Conservation (phyloP, 1,140 invertebrate species). For the Diplogasteroides magnus region DNA sequence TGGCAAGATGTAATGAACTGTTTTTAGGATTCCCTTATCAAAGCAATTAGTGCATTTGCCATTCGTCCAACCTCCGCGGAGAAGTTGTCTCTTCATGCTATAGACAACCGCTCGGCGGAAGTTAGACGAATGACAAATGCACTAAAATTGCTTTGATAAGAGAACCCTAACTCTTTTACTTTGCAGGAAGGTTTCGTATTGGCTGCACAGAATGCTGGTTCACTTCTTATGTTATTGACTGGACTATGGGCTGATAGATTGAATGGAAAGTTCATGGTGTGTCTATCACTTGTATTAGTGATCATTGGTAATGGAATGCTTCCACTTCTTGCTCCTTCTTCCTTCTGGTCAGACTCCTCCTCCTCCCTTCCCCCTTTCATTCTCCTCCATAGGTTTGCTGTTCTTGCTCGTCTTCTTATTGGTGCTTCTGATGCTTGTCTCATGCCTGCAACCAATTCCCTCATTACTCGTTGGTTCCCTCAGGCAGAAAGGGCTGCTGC, state of each 20-base stretch:
- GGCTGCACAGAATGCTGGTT: slow-evolving; percentile 53
- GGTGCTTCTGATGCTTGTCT: slow-evolving; percentile 51
- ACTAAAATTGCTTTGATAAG: too few species aligned
- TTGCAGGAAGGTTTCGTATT: slow-evolving; percentile 50
- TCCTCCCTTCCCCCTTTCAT: slow-evolving; percentile 13
- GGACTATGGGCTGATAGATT: slow-evolving; percentile 48
- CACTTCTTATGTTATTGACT: slow-evolving; percentile 49
- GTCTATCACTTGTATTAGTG: slow-evolving; percentile 39
- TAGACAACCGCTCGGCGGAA: neutral
- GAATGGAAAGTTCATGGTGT: slow-evolving; percentile 54
- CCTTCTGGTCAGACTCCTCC: slow-evolving; percentile 40
- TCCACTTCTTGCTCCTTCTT: slow-evolving; percentile 41
- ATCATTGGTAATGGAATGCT: slow-evolving; percentile 45
- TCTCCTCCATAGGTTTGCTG: slow-evolving; percentile 18
- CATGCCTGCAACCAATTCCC: slow-evolving; percentile 49
- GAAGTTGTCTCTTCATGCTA: too few species aligned
- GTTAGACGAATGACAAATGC: neutral
- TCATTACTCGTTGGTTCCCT: slow-evolving; percentile 53
- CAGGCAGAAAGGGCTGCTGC: slow-evolving; percentile 48
- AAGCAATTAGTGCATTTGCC: too few species aligned
- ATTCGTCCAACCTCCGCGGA: too few species aligned
- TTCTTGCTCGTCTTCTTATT: slow-evolving; percentile 41
- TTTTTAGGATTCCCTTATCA: too few species aligned
- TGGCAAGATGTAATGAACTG: neutral
- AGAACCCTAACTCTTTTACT: too few species aligned